Conservation (phyloP, 30 jellyfish, hydroid and myxozoan species). For the Nemopilema nomurai region DNA sequence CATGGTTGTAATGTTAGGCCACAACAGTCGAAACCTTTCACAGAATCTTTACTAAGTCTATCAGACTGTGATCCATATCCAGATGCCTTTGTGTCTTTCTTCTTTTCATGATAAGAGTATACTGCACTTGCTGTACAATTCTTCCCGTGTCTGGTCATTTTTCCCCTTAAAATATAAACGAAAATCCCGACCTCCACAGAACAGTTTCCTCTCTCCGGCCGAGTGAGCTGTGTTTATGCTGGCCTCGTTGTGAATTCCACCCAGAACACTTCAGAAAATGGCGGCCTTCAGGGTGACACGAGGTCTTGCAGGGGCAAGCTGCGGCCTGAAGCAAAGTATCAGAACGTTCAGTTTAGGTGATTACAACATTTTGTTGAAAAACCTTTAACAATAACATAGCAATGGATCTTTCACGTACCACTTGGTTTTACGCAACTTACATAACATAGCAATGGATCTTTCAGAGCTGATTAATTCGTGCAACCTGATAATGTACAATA, state of each 20-base stretch:
- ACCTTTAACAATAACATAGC: background rate
- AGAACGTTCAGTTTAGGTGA: conserved; percentile 33
- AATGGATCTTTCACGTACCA: no score
- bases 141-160: conserved; percentile 95
- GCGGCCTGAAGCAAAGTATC: background rate
- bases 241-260: background rate
- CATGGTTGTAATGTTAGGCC: conserved; percentile 97
- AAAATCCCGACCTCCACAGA: background rate
- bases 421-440: no score
- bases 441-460: no score
- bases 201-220: background rate
- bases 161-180: background rate
- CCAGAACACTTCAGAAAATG: background rate
- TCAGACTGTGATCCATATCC: conserved; percentile 96
- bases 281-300: conserved; percentile 17
- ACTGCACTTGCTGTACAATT: conserved; percentile 99
- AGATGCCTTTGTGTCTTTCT: conserved; percentile 87
- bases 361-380: background rate
- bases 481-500: no score
- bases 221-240: background rate
- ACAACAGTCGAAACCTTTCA: conserved; percentile 92
- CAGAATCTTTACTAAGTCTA: conserved; percentile 91
- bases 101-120: conserved; percentile 92
- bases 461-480: no score
- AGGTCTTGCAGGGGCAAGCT: background rate